Conservation (phyloP, 2,113 vertebrate species). For the Coracopsis vasa region DNA sequence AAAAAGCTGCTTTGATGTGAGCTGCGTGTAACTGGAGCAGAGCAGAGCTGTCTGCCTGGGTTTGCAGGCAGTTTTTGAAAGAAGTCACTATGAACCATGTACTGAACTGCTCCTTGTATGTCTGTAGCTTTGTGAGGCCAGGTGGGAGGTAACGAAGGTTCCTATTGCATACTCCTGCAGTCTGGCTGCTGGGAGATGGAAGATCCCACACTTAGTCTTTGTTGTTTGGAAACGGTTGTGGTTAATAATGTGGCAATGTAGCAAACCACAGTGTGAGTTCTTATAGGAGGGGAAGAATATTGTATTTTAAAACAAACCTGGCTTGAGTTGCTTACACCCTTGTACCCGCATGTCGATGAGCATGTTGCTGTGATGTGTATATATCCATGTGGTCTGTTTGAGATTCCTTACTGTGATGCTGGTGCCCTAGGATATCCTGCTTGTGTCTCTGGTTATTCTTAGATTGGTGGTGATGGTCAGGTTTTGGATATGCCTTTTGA, state of each 20-base stretch:
- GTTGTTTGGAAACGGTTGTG: background rate
- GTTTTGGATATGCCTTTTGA: background rate
- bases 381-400: background rate
- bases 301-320: background rate
- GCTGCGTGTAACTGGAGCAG: background rate
- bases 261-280: background rate
- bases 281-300: background rate
- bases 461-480: background rate
- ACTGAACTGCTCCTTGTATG: background rate
- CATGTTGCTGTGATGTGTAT: background rate
- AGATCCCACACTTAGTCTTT: background rate
- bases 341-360: background rate
- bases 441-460: background rate
- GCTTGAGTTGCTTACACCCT: background rate
- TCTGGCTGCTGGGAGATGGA: background rate
- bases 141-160: background rate
- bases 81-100: background rate
- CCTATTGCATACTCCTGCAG: background rate
- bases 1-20: background rate
- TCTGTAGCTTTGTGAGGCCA: background rate
- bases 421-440: background rate
- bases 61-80: background rate
- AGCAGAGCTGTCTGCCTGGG: background rate
- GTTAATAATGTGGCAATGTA: background rate
- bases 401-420: background rate